Evolutionary conservation across 2,797 vertebrate species (phyloP).

Genomic region (Sarcophilus harrisii): DNA sequence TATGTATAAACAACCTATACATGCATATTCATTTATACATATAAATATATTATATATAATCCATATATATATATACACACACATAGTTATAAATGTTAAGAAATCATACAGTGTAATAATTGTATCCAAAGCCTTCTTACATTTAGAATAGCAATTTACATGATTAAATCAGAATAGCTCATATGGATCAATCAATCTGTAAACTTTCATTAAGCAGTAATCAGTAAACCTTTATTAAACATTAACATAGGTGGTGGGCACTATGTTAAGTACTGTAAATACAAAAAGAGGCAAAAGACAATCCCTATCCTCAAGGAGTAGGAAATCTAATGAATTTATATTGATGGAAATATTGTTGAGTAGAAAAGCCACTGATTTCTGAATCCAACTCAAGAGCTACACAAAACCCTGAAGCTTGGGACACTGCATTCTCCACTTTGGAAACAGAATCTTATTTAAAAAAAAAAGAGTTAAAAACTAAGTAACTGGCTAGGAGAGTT

Average conservation of each 20-base stretch:
- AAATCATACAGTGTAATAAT: background rate
- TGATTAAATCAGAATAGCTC: background rate
- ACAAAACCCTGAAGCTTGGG: too few species aligned
- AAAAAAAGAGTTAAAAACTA: too few species aligned
- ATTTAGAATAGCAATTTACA: background rate
- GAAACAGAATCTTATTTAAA: too few species aligned
- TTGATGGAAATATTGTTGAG: background rate
- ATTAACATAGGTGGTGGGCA: too few species aligned
- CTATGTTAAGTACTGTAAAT: background rate
- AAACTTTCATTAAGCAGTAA: background rate
- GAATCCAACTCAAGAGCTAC: background rate
- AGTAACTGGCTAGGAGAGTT: too few species aligned
- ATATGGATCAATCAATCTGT: background rate
- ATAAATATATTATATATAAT: background rate
- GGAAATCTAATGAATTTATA: background rate
- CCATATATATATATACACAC: background rate
- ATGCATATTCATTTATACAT: background rate
- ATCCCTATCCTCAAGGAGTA: background rate
- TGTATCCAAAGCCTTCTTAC: background rate
- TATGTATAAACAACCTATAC: background rate
- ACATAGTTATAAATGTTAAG: background rate
- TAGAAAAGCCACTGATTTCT: background rate
- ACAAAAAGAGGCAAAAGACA: background rate
- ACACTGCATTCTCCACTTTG: too few species aligned
- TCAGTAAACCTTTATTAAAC: too few species aligned